Base-by-base conservation (phyloP, 2,888 invertebrate genomes). In the Melolontha melolontha region DNA sequence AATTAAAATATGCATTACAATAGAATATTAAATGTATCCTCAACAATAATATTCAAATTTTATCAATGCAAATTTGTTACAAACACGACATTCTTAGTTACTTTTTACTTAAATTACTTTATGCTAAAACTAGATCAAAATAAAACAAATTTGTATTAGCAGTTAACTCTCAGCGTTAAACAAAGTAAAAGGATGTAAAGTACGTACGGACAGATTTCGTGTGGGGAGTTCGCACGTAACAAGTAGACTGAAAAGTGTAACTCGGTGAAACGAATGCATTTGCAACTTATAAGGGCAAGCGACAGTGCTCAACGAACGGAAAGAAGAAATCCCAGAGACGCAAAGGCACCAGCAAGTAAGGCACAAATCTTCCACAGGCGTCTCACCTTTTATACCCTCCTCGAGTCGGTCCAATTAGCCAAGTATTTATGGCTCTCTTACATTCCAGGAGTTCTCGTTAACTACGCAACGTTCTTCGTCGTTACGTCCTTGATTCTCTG, bases 251-350 rank as follows among this genome's bases (percentile, higher is more conserved):
- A 67, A 71, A 69, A 69, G 64, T 67, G 66, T 71, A 69, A 71
- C 65, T 67, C 69, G 69, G 64, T 69, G 71, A 71, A 71, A 69
- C 69, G 65, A 71, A 71, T 71, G 65, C 69, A 71, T 71, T 71
- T 71, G 67, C 67, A 69, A 69, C 67, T 71, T 69, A 34, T 69
- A 67, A 54, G 63, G 34, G 66, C 65, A 51, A 63, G 55, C 62
- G 65, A 64, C 49, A 34, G 66, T 69, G 69, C 49, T 71, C 69
- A 63, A 44, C 62, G 67, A 67, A 62, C 67, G 65, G 71, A 64
- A 71, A 69, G 67, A 41, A 64, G 50, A 22, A 64, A 68, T 68
- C 68, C 49, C 65, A 68, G 68, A 66, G 64, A 63, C 44, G 65
- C 51, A 66, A 66, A 17, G 16, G 10, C 71, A 64, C 62, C 67